Base-by-base conservation (phyloP, 2,888 invertebrate genomes). In the Aplocera efformata region DNA sequence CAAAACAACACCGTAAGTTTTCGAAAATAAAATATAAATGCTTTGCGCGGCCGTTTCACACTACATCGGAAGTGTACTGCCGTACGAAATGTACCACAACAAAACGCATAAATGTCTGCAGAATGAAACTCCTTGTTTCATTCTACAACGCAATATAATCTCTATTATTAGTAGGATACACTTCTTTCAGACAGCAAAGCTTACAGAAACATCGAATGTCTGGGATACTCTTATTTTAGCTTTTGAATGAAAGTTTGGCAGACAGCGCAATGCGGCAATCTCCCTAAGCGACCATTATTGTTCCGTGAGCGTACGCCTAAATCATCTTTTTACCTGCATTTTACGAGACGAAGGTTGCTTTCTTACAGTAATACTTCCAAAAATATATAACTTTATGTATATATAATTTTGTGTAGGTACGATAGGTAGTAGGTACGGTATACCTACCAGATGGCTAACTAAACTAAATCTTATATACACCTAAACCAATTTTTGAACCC, bases 191-290 rank as follows among this genome's bases (percentile, higher is more conserved):
- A 10, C 37, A 36, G 11, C 11, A 7, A 23, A 10, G 24, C 9
- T 24, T 17, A 17, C 4, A 40, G 11, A 20, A 27, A 10, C n/a
- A 7, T 30, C 23, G 26, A 6, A 29, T 20, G 24, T 27, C 32
- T 24, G 10, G 30, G 17, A 26, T 17, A n/a, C 7, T 27, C 35
- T 35, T 17, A 21, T 34, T 39, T 36, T 30, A 28, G 32, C 42
- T 41, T 52, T 42, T 29, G 43, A 32, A 50, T 43, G 51, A 55
- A 59, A 54, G 54, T 51, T 53, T 38, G 38, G n/a, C 22, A 29
- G 10, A 35, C 37, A 48, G 56, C 67, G 65, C 67, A 67, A 56
- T 65, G 67, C 65, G 67, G 57, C 56, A 62, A 42, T 39, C 35
- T 48, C 37, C 44, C 26, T 24, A 33, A 50, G 36, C 40, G 53